A percentile compares a stretch with the other conserved stretches of the same genome.
phyloP scores from a whole-genome alignment of 2,888 invertebrate genomes.

The Ecdyonurus torrentis region DNA sequence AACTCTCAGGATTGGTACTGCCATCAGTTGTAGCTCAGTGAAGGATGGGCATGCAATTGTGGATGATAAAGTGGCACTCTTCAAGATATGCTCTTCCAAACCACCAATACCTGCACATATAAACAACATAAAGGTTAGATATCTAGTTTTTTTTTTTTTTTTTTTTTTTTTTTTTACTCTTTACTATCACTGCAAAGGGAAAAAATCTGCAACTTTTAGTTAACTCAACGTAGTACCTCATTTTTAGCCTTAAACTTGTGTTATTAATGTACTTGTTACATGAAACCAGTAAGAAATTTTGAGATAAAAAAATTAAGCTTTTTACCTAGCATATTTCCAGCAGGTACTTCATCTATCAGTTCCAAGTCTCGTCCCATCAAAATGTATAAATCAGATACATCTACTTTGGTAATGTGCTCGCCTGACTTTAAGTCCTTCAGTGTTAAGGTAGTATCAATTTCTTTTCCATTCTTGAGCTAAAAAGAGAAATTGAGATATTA shows the following conservation, averaged over 20 bases:
- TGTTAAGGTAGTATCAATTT: constrained; percentile 24
- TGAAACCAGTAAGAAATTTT: too few species aligned
- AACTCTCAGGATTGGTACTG: constrained; percentile 82
- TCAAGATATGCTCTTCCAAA: constrained; percentile 64
- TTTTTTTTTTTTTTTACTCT: background rate
- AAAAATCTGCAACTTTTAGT: too few species aligned
- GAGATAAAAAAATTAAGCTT: too few species aligned
- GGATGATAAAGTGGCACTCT: constrained; percentile 77
- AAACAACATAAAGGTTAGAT: background rate
- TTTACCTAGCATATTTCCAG: constrained; percentile 76
- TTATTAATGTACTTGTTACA: too few species aligned
- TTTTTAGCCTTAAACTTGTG: too few species aligned
- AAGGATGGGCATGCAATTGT: constrained; percentile 73
- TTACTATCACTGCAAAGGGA: too few species aligned
- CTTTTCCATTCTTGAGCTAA: constrained; percentile 17
- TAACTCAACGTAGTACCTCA: too few species aligned
- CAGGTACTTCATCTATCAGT: constrained; percentile 56
- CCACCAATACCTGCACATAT: constrained; percentile 54
- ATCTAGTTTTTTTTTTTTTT: background rate
- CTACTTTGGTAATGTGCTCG: constrained; percentile 44
- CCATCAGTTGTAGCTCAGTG: constrained; percentile 56
- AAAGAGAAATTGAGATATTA: constrained; percentile 6
- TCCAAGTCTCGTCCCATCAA: constrained; percentile 88
- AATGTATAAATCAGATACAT: constrained; percentile 62
- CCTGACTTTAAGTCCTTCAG: constrained; percentile 42